These are phyloP conservation scores for Lordiphosa mommai DNA, from an alignment of 1,140 invertebrate genomes.

Conservation along the genomic window DNA sequence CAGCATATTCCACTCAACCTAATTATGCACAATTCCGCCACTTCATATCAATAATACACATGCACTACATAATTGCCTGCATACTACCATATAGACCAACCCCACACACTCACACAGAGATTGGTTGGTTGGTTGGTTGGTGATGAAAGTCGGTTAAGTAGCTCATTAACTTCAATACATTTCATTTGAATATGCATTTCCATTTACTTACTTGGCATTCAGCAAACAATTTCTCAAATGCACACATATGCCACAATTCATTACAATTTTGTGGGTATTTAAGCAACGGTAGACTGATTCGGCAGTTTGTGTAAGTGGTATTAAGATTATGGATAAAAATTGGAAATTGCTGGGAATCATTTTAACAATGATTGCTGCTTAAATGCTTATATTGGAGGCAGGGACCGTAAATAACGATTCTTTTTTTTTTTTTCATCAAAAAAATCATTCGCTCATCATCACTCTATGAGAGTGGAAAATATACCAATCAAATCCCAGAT, in stretches of 20 bases:
- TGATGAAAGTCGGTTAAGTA: conserved; percentile 61
- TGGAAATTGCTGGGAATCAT: no score
- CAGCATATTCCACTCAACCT: conserved; percentile 49
- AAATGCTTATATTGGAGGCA: no score
- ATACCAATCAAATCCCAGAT: no score
- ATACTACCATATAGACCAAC: conserved; percentile 7
- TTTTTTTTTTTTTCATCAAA: no score
- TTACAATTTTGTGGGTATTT: background rate
- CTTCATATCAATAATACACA: conserved; percentile 6
- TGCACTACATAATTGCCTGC: conserved; percentile 20
- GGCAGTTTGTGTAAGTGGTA: background rate
- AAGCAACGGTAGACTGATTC: background rate
- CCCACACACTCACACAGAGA: conserved; percentile 10
- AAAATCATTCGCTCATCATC: no score
- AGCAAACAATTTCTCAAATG: conserved; percentile 39
- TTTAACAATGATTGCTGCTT: no score
- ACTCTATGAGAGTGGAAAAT: no score
- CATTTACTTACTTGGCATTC: conserved; percentile 27
- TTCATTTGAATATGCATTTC: conserved; percentile 42
- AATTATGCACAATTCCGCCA: conserved; percentile 29
- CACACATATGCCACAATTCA: background rate
- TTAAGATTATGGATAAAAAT: no score
- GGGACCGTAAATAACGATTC: no score
- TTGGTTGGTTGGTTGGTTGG: conserved; percentile 7
- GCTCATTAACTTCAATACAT: conserved; percentile 59